These are phyloP conservation scores for Tor tambroides DNA, from an alignment of 2,113 vertebrate genomes.

Conservation along the genomic window DNA sequence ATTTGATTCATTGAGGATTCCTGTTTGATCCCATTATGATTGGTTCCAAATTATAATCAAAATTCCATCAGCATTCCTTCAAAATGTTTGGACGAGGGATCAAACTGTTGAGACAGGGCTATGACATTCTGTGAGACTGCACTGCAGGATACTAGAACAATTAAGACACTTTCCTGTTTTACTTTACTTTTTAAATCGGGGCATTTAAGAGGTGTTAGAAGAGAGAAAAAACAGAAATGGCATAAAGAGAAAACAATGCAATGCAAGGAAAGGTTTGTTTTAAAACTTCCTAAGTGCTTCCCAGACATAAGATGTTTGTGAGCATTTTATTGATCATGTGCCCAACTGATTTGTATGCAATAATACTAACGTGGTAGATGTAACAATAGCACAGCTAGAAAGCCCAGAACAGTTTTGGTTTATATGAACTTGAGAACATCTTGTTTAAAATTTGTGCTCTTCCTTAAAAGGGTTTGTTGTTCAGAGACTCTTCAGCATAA, in stretches of 20 bases:
- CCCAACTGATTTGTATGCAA: constrained; percentile 34
- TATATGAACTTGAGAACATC: background rate
- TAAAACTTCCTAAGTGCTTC: constrained; percentile 15
- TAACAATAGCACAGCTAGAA: background rate
- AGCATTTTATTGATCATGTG: background rate
- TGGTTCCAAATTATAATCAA: background rate
- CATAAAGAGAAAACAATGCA: background rate
- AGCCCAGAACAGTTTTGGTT: background rate
- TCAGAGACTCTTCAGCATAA: background rate
- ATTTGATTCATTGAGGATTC: background rate
- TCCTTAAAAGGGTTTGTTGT: constrained; percentile 24
- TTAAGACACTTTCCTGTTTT: background rate
- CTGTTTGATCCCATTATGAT: background rate
- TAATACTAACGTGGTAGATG: constrained; percentile 8
- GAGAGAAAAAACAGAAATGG: background rate
- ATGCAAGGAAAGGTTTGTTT: constrained; percentile 1
- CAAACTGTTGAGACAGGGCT: background rate
- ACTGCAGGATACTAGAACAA: background rate
- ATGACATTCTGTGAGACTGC: background rate
- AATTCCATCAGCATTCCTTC: background rate
- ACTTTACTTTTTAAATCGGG: background rate
- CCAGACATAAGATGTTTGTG: constrained; percentile 23
- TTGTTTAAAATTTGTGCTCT: background rate
- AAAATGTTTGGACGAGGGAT: background rate
- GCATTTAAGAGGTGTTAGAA: background rate